phyloP scores from a whole-genome alignment of 2,797 vertebrate genomes.

The Chelmon rostratus region DNA sequence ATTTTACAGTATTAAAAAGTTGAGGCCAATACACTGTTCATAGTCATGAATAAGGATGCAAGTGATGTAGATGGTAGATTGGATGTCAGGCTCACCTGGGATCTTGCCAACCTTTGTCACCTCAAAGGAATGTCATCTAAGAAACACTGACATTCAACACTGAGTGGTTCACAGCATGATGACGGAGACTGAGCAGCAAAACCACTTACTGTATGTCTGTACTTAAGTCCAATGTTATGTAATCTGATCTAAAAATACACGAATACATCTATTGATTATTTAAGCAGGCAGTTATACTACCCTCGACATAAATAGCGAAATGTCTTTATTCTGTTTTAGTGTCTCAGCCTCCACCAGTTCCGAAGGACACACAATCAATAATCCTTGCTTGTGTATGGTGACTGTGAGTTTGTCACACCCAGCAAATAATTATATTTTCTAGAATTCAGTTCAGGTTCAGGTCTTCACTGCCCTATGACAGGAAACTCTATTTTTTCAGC shows the following conservation, averaged over 20 bases:
- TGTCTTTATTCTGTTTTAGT: not conserved
- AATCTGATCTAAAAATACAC: conserved; percentile 17
- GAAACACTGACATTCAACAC: conserved; percentile 5
- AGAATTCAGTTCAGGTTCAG: not conserved
- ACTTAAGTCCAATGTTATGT: not conserved
- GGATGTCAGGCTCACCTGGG: not conserved
- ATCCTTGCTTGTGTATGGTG: not conserved
- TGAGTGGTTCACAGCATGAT: not conserved
- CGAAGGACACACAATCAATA: not conserved
- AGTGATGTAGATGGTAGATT: not conserved
- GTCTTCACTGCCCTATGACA: not conserved
- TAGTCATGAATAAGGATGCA: not conserved
- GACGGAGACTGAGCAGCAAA: not conserved
- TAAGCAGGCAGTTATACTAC: not conserved
- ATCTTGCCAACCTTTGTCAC: not conserved
- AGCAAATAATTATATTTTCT: not conserved
- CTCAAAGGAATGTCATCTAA: conserved; percentile 38
- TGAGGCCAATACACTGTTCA: not conserved
- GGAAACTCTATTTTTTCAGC: not conserved
- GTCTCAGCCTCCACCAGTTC: not conserved
- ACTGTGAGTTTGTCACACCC: not conserved
- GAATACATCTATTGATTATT: not conserved
- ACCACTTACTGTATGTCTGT: conserved; percentile 1
- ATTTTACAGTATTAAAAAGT: too few species aligned
- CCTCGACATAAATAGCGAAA: not conserved